Evolutionary conservation across 1,140 invertebrate genomes (phyloP).

Genomic region (Sarcophaga peregrina): DNA sequence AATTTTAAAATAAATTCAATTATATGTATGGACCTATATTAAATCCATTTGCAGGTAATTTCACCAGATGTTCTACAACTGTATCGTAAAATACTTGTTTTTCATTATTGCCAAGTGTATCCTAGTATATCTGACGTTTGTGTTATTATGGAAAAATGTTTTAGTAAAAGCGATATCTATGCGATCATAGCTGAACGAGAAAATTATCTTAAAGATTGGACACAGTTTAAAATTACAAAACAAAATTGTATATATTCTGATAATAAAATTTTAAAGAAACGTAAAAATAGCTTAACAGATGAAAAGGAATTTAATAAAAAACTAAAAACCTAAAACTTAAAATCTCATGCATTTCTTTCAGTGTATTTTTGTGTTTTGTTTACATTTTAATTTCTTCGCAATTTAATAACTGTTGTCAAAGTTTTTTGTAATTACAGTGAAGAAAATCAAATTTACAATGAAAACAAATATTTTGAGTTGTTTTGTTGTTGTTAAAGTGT

Average conservation of each 20-base stretch:
- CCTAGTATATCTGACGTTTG: background rate
- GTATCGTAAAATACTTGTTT: slow-evolving; percentile 23
- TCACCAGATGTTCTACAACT: background rate
- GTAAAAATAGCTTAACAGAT: background rate
- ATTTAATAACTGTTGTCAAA: background rate
- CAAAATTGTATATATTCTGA: background rate
- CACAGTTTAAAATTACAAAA: background rate
- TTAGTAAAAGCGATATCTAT: background rate
- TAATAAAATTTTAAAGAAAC: background rate
- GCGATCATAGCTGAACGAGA: slow-evolving; percentile 1
- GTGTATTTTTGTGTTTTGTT: background rate
- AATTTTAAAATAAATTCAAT: background rate
- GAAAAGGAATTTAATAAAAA: background rate
- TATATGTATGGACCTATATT: background rate
- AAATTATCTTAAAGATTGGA: background rate
- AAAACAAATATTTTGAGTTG: too few relatives aligned
- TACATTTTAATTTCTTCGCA: background rate
- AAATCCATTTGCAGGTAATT: background rate
- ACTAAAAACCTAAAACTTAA: background rate
- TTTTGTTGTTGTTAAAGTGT: too few relatives aligned
- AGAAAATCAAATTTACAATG: too few relatives aligned
- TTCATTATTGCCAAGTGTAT: slow-evolving; percentile 29
- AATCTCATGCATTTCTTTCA: background rate
- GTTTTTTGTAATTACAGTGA: too few relatives aligned
- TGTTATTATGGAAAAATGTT: slow-evolving; percentile 22